These are phyloP conservation scores for Zonitis immaculata DNA, from an alignment of 2,888 invertebrate species.

Conservation along the genomic window DNA sequence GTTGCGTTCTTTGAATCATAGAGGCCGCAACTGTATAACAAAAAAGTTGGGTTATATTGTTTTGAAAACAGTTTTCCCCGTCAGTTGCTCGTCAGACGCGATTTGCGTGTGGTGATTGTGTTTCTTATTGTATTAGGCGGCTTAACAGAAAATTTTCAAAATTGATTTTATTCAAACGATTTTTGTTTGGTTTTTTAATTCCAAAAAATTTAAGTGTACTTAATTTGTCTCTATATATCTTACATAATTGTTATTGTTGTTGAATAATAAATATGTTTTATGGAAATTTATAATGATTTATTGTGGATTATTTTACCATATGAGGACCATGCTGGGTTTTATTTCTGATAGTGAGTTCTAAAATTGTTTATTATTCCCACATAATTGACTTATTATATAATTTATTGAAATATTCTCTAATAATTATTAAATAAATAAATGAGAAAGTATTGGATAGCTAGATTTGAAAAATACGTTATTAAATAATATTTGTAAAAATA, in stretches of 20 bases:
- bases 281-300: neutral
- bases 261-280: too few species aligned
- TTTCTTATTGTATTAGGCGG: neutral
- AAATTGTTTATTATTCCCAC: slow-evolving; percentile 24
- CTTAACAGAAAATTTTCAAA: neutral
- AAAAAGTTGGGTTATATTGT: neutral
- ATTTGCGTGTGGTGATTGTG: neutral
- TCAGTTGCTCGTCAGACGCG: slow-evolving; percentile 1
- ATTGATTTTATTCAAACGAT: neutral
- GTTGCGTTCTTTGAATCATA: neutral
- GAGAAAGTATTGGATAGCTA: neutral
- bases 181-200: too few species aligned
- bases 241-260: too few species aligned
- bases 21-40: neutral
- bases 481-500: neutral
- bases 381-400: neutral
- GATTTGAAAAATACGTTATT: neutral
- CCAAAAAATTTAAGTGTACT: too few species aligned
- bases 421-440: too few species aligned
- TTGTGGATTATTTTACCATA: slow-evolving; percentile 23
- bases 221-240: too few species aligned
- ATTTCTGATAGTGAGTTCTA: slow-evolving; percentile 25
- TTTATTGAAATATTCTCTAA: too few species aligned
- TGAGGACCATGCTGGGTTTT: slow-evolving; percentile 26
- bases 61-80: slow-evolving; percentile 10